These are phyloP conservation scores for Azemiops feae DNA, from an alignment of 2,113 vertebrate genomes.

Conservation along the genomic window DNA sequence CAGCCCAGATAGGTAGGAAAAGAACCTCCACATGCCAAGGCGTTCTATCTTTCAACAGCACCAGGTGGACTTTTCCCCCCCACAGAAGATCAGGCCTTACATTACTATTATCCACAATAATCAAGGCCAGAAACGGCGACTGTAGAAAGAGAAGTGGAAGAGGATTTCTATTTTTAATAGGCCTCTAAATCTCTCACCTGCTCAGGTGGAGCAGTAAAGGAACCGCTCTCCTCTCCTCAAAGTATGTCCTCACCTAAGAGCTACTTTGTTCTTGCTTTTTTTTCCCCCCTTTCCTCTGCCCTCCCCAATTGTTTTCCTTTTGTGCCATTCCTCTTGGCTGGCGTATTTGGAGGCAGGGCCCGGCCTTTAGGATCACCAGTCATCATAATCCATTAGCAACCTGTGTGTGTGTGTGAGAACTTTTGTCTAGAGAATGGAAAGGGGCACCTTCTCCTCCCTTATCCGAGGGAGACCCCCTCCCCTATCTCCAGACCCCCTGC, in stretches of 20 bases:
- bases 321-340: neutral
- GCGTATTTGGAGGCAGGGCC: neutral
- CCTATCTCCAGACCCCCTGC: neutral
- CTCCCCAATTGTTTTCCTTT: neutral
- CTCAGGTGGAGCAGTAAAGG: neutral
- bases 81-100: neutral
- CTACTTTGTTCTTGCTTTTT: neutral
- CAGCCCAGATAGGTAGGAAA: neutral
- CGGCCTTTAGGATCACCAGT: neutral
- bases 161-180: neutral
- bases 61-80: neutral
- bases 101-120: neutral
- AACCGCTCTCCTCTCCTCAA: neutral
- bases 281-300: neutral
- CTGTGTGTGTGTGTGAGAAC: too few species aligned
- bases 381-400: too few species aligned
- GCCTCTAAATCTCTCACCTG: neutral
- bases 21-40: neutral
- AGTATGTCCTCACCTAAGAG: neutral
- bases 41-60: neutral
- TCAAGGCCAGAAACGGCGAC: neutral
- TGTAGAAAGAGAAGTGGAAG: neutral
- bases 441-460: neutral
- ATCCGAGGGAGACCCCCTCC: neutral
- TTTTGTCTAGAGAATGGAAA: neutral